phyloP scores from a whole-genome alignment of 2,888 invertebrate species.

The Cephus spinipes region DNA sequence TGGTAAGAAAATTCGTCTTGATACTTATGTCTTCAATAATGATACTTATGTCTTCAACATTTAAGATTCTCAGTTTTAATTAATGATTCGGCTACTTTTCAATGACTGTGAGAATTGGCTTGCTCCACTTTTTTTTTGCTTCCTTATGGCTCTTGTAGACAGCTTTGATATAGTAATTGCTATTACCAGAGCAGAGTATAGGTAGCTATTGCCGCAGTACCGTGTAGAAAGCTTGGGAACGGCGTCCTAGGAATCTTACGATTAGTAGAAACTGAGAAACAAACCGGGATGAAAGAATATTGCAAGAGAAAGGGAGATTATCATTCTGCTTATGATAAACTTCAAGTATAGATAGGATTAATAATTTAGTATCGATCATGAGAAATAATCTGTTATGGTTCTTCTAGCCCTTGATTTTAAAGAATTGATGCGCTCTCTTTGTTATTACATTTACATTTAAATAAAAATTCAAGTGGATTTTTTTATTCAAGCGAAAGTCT shows the following conservation, averaged over 20 bases:
- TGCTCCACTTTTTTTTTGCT: neutral
- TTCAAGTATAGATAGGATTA: neutral
- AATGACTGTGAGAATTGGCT: neutral
- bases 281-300: neutral
- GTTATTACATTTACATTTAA: no score
- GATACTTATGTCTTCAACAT: neutral
- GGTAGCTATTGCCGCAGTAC: neutral
- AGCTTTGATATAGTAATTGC: neutral
- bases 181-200: neutral
- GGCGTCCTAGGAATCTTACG: constrained; percentile 23
- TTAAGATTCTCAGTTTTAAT: neutral
- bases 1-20: neutral
- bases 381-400: no score
- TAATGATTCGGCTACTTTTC: neutral
- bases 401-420: no score
- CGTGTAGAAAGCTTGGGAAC: constrained; percentile 51
- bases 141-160: neutral
- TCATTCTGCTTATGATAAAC: neutral
- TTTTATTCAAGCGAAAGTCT: no score
- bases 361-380: no score
- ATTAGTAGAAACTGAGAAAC: neutral
- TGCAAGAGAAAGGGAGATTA: neutral
- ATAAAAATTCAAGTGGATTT: no score
- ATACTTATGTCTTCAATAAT: neutral
- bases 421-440: no score